A percentile compares a stretch with the other conserved stretches of the same genome.
phyloP scores from a whole-genome alignment of 2,888 invertebrate species.

The Chesias legatella region DNA sequence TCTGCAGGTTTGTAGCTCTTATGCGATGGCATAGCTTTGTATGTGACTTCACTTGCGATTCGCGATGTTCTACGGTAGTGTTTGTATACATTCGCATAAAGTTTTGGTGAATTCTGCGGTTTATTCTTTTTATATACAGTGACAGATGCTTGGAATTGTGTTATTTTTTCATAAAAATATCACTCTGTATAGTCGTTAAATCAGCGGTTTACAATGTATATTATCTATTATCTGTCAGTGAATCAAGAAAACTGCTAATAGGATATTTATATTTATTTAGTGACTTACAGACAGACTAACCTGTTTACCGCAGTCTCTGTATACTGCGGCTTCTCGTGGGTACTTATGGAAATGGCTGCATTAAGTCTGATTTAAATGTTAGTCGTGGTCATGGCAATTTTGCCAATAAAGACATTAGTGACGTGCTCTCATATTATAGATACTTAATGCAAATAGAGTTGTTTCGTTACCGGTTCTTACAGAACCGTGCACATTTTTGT shows the following conservation, averaged over 20 bases:
- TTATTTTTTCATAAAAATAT: too few relatives aligned
- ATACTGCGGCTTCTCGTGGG: constrained; percentile 29
- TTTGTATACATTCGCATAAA: too few relatives aligned
- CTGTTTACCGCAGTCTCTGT: neutral
- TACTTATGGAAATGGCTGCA: constrained; percentile 67
- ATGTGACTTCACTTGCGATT: constrained; percentile 1
- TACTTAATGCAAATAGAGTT: constrained; percentile 48
- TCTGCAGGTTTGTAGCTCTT: constrained; percentile 15
- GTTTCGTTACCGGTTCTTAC: constrained; percentile 55
- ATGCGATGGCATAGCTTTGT: neutral
- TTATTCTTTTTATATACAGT: too few relatives aligned
- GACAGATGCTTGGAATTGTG: too few relatives aligned
- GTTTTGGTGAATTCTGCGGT: too few relatives aligned
- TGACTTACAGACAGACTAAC: constrained; percentile 1
- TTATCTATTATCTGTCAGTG: too few relatives aligned
- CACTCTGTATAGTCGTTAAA: too few relatives aligned
- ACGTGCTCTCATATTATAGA: constrained; percentile 31
- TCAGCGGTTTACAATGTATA: too few relatives aligned
- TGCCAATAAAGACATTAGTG: constrained; percentile 48
- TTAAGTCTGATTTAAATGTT: constrained; percentile 75
- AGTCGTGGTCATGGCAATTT: constrained; percentile 65
- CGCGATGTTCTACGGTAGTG: neutral
- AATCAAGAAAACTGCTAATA: too few relatives aligned
- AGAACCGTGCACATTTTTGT: constrained; percentile 39
- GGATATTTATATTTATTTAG: too few relatives aligned